A percentile compares a stretch with the other conserved stretches of the same genome.
Conservation (phyloP, 1,140 invertebrate genomes). For the Trypoxylus dichotomus region DNA sequence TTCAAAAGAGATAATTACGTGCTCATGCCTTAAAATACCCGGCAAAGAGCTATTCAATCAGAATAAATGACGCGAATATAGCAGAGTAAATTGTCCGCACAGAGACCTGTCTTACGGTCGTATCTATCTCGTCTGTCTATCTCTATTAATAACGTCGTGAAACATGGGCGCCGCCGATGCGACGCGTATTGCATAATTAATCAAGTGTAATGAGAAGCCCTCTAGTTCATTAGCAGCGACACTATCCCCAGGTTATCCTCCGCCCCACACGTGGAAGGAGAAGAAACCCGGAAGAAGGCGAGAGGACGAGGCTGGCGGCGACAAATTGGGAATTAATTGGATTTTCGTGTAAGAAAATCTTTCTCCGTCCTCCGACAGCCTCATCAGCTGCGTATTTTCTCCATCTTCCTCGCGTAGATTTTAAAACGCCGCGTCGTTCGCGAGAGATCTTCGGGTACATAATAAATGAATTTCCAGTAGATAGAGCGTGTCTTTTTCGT, state of each 20-base stretch:
- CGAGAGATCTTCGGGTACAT: too few species aligned
- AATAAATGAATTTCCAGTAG: too few species aligned
- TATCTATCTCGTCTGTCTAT: background rate
- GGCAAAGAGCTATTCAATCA: background rate
- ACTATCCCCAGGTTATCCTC: background rate
- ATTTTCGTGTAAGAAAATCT: constrained; percentile 17
- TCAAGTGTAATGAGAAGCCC: constrained; percentile 10
- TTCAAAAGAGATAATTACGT: background rate
- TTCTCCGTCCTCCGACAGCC: background rate
- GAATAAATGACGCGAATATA: background rate
- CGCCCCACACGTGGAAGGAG: background rate
- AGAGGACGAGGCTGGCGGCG: background rate
- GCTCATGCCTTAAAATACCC: background rate
- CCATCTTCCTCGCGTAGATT: background rate
- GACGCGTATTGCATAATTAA: constrained; percentile 14
- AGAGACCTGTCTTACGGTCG: background rate
- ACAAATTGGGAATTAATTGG: constrained; percentile 24
- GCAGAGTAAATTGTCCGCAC: background rate
- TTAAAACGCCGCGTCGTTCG: too few species aligned
- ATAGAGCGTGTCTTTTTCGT: too few species aligned
- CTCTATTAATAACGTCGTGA: constrained; percentile 9
- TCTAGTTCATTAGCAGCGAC: constrained; percentile 1
- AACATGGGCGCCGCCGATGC: background rate
- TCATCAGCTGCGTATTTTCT: background rate
- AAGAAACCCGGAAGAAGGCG: background rate